phyloP scores from a whole-genome alignment of 2,888 invertebrate species.

The Ornithoptera alexandrae region DNA sequence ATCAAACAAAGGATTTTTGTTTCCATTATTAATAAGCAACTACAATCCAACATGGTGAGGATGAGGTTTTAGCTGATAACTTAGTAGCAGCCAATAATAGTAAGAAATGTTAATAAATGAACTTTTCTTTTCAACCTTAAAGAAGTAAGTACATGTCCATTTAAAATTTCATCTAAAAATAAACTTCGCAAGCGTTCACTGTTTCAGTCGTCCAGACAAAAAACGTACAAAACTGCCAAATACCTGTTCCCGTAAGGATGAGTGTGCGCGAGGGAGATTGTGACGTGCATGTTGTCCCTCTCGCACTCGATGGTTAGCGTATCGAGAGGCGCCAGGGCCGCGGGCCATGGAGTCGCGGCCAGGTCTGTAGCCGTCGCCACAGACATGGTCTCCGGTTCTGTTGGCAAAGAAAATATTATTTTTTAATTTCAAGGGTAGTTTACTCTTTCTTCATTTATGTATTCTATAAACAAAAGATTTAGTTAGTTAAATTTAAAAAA shows the following conservation, averaged over 20 bases:
- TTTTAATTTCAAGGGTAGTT: too few species aligned
- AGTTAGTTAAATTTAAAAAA: too few species aligned
- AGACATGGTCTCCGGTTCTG: slow-evolving; percentile 66
- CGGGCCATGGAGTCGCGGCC: slow-evolving; percentile 61
- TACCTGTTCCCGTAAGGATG: slow-evolving; percentile 44
- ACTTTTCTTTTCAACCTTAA: too few species aligned
- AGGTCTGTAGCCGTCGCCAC: slow-evolving; percentile 65
- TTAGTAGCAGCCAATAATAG: too few species aligned
- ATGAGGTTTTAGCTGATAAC: too few species aligned
- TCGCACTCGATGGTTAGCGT: slow-evolving; percentile 69
- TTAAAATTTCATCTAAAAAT: slow-evolving; percentile 1
- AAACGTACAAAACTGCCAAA: slow-evolving; percentile 25
- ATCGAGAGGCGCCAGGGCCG: slow-evolving; percentile 64
- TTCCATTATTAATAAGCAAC: too few species aligned
- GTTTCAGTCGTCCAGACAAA: slow-evolving; percentile 20
- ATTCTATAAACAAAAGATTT: too few species aligned
- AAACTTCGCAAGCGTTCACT: slow-evolving; percentile 4
- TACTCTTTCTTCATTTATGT: too few species aligned
- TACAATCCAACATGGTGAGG: too few species aligned
- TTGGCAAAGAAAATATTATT: slow-evolving; percentile 29
- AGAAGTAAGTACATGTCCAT: neutral
- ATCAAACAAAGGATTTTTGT: too few species aligned
- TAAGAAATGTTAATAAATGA: too few species aligned
- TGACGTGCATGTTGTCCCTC: slow-evolving; percentile 74
- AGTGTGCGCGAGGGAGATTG: slow-evolving; percentile 58